Percentiles rank a stretch among this genome's conserved stretches.
These are phyloP conservation scores for Euura saliciscinereae DNA, from an alignment of 1,140 invertebrate genomes.

Conservation along the genomic window DNA sequence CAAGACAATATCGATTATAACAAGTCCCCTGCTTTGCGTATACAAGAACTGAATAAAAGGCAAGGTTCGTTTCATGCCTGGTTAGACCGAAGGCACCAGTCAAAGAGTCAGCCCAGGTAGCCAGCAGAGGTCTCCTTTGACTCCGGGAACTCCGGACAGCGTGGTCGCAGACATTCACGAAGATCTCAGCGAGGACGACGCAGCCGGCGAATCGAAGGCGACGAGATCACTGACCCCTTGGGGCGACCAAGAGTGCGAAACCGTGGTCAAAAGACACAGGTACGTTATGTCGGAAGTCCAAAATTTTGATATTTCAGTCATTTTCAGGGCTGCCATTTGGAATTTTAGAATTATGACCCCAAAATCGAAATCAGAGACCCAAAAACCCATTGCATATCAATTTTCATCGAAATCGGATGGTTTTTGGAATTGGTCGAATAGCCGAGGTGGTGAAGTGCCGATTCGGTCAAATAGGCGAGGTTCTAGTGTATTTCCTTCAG, in stretches of 20 bases:
- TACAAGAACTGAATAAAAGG: background rate
- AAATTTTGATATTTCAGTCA: too few species aligned
- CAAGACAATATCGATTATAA: slow-evolving; percentile 30
- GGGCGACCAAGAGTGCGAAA: slow-evolving; percentile 39
- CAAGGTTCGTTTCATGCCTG: slow-evolving; percentile 13
- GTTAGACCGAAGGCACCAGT: slow-evolving; percentile 51
- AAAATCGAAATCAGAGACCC: too few species aligned
- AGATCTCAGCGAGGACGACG: slow-evolving; percentile 48
- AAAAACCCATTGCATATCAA: too few species aligned
- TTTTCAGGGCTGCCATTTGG: too few species aligned
- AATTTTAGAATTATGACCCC: too few species aligned
- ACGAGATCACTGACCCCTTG: slow-evolving; percentile 32
- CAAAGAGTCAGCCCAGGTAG: slow-evolving; percentile 44
- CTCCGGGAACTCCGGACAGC: slow-evolving; percentile 44
- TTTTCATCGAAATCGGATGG: too few species aligned
- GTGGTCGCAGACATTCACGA: slow-evolving; percentile 42
- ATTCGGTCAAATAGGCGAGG: too few species aligned
- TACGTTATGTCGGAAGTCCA: slow-evolving; percentile 14
- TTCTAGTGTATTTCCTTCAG: too few species aligned
- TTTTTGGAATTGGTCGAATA: too few species aligned
- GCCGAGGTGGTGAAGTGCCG: too few species aligned
- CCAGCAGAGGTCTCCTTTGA: slow-evolving; percentile 44
- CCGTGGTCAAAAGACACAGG: slow-evolving; percentile 38
- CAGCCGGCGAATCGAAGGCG: slow-evolving; percentile 30
- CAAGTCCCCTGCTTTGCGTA: slow-evolving; percentile 10